phyloP scores from a whole-genome alignment of 2,888 invertebrate species.

The Caenorhabditis wallacei region DNA sequence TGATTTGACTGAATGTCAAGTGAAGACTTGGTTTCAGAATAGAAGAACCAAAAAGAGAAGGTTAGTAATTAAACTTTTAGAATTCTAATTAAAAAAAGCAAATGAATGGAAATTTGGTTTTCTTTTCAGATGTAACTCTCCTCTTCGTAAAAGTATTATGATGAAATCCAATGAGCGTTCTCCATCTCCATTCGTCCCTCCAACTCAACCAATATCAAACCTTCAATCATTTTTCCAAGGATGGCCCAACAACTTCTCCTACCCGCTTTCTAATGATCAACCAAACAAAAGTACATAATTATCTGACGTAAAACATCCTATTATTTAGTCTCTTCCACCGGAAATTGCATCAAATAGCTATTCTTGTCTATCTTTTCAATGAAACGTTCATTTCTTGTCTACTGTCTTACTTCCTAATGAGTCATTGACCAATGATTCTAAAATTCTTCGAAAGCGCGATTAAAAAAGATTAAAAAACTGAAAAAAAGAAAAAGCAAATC shows the following conservation, averaged over 20 bases:
- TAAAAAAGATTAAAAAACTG: not conserved
- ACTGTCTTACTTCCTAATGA: not conserved
- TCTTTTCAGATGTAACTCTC: conserved; percentile 49
- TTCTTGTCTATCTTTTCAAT: not conserved
- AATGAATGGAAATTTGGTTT: not conserved
- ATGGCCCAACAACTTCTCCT: conserved; percentile 50
- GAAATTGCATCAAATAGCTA: conserved; percentile 26
- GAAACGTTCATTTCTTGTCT: conserved; percentile 18
- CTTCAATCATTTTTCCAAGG: conserved; percentile 43
- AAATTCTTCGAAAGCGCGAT: conserved; percentile 10
- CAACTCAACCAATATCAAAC: conserved; percentile 16
- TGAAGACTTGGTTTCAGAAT: conserved; percentile 67
- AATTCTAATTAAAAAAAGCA: too few relatives aligned
- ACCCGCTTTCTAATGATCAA: conserved; percentile 24
- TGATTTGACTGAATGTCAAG: conserved; percentile 64
- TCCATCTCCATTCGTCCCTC: conserved; percentile 32
- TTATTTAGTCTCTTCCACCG: conserved; percentile 31
- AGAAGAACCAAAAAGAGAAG: conserved; percentile 65
- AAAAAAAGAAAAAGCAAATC: too few relatives aligned
- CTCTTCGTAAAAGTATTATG: conserved; percentile 33
- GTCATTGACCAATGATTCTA: conserved; percentile 21
- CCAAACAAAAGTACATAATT: conserved; percentile 53
- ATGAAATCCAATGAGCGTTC: conserved; percentile 21
- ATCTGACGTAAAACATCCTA: conserved; percentile 10
- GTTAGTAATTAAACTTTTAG: conserved; percentile 3